Evolutionary conservation across 2,888 invertebrate genomes (phyloP).

Genomic region (Eupithecia centaureata): DNA sequence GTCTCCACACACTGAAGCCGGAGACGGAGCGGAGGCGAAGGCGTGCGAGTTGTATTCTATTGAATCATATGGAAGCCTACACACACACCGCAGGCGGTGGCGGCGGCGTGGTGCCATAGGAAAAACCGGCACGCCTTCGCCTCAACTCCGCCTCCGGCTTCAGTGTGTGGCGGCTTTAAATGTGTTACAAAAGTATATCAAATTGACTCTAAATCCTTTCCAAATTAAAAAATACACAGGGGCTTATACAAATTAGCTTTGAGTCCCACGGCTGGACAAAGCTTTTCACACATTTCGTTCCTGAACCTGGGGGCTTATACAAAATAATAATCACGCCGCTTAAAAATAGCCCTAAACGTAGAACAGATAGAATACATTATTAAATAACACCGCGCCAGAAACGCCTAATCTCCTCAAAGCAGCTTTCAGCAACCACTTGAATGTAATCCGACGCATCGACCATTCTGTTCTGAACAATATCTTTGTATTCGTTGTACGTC

Average conservation of each 20-base stretch:
- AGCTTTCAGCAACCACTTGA: slow-evolving; percentile 79
- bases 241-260: neutral
- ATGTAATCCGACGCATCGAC: slow-evolving; percentile 81
- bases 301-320: neutral
- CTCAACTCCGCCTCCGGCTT: too few relatives aligned
- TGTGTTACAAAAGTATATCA: neutral
- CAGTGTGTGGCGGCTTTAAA: too few relatives aligned
- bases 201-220: neutral
- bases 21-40: too few relatives aligned
- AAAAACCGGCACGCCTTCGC: too few relatives aligned
- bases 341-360: neutral
- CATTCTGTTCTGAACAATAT: slow-evolving; percentile 77
- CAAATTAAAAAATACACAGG: neutral
- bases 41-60: too few relatives aligned
- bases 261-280: neutral
- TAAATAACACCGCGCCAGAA: slow-evolving; percentile 70
- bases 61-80: too few relatives aligned
- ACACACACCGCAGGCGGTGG: too few relatives aligned
- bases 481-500: slow-evolving; percentile 73
- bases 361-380: slow-evolving; percentile 44
- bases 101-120: too few relatives aligned
- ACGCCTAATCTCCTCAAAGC: slow-evolving; percentile 74
- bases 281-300: neutral
- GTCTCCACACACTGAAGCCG: too few relatives aligned
- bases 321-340: neutral